phyloP scores from a whole-genome alignment of 1,140 invertebrate genomes.

The Megalopta genalis region DNA sequence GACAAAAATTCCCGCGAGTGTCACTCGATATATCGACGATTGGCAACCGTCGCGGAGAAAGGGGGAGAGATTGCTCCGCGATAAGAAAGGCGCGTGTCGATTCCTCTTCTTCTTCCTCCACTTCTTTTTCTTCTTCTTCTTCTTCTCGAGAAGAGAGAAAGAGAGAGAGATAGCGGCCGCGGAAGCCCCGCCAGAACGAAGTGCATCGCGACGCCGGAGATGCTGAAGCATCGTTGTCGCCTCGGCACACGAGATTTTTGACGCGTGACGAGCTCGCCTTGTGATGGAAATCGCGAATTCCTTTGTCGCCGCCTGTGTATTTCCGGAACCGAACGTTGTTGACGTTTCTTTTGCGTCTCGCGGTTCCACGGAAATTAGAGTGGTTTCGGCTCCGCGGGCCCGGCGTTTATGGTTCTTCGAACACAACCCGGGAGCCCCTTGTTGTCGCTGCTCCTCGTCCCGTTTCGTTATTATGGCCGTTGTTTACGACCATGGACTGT shows the following conservation, averaged over 20 bases:
- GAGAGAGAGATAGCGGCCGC: conserved; percentile 6
- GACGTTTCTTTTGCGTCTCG: conserved; percentile 9
- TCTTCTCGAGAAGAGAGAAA: too few species aligned
- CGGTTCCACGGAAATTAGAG: neutral
- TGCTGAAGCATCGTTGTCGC: too few species aligned
- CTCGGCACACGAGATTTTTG: conserved; percentile 8
- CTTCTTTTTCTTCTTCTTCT: too few species aligned
- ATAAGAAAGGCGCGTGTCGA: conserved; percentile 30
- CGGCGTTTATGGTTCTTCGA: too few species aligned
- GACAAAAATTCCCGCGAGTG: conserved; percentile 38
- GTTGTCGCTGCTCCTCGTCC: neutral
- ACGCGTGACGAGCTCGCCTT: conserved; percentile 21
- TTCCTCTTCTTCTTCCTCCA: neutral
- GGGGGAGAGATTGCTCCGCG: neutral
- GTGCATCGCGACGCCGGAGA: conserved; percentile 6
- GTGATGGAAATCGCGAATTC: conserved; percentile 42
- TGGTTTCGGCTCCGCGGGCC: neutral
- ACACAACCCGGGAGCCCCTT: too few species aligned
- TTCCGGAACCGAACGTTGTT: conserved; percentile 13
- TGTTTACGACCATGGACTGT: neutral
- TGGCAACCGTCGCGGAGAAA: neutral
- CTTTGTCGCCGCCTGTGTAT: conserved; percentile 38
- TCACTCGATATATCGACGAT: conserved; percentile 19
- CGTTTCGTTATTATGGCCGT: neutral
- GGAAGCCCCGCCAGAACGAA: conserved; percentile 1